Conservation (phyloP, 2,113 vertebrate genomes). For the Bungarus multicinctus region DNA sequence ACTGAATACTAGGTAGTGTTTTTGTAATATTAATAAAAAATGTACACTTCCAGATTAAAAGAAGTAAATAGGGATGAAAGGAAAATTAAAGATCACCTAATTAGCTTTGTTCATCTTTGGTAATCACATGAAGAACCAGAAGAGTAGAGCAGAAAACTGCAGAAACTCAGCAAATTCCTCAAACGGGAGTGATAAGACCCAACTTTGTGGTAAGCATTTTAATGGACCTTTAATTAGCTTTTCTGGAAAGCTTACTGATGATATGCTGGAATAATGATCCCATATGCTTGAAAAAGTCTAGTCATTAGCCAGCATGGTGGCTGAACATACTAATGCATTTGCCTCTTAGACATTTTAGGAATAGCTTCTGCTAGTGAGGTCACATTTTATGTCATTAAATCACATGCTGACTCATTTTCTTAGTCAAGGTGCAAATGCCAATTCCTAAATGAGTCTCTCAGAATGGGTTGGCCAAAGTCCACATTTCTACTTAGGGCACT, state of each 20-base stretch:
- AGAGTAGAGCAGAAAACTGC: slow-evolving; percentile 35
- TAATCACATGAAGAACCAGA: slow-evolving; percentile 57
- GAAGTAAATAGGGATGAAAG: slow-evolving; percentile 58
- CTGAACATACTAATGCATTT: slow-evolving; percentile 68
- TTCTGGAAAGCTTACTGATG: slow-evolving; percentile 75
- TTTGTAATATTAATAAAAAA: slow-evolving; percentile 40
- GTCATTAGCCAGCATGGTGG: slow-evolving; percentile 69
- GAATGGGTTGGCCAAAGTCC: slow-evolving; percentile 33
- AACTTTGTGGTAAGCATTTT: slow-evolving; percentile 72
- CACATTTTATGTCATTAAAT: slow-evolving; percentile 58
- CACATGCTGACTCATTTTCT: slow-evolving; percentile 49
- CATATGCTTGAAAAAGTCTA: slow-evolving; percentile 69
- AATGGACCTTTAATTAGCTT: slow-evolving; percentile 74
- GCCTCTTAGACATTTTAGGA: slow-evolving; percentile 65
- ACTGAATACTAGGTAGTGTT: slow-evolving; percentile 7
- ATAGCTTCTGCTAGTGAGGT: slow-evolving; percentile 22
- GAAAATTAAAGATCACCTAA: slow-evolving; percentile 59
- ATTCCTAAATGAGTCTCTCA: slow-evolving; percentile 38
- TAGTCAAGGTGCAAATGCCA: slow-evolving; percentile 48
- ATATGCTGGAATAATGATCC: slow-evolving; percentile 72
- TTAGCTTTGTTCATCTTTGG: slow-evolving; percentile 63
- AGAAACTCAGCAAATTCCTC: slow-evolving; percentile 63
- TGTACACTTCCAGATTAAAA: slow-evolving; percentile 47
- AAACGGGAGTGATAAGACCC: slow-evolving; percentile 63
- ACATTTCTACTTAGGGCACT: not conserved